Base-by-base conservation (phyloP, 2,797 vertebrate genomes). In the Amazonetta brasiliensis region DNA sequence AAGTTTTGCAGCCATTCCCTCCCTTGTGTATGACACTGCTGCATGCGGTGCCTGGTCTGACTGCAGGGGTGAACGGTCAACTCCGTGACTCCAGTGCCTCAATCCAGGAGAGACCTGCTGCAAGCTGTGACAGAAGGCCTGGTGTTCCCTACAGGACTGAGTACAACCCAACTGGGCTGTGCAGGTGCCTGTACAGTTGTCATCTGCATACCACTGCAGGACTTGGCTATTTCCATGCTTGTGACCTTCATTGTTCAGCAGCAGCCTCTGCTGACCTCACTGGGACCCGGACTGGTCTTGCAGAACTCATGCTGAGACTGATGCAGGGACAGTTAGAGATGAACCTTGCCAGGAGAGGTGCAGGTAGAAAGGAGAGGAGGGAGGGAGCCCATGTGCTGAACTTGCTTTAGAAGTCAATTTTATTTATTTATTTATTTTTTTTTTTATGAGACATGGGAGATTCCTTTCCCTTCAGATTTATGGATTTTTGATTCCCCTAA, bases 401-500 rank as follows among this genome's bases (percentile, higher is more conserved):
- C 75, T 89, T 78, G 64, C 52, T 52, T 85, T 84, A 67, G 39
- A 92, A 91, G 85, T 63, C 43, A 69, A 63, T 76, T 81, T 67
- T 93, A 50, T 82, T 88, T n/a, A n/a, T n/a, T n/a, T n/a, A n/a
- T n/a, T n/a, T n/a, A n/a, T n/a, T 39, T n/a, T 43, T 39, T 43
- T 59, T n/a, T 43, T 59, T 35, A 8, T 20, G 37, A 91, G 58
- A 78, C 30, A 68, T 7, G 75, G 69, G 44, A 83, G 73, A 75
- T 72, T 85, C 43, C 33, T 87, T 79, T 74, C 21, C 44, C n/a
- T 63, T 82, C 71, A 64, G 56, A 64, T 79, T 90, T 68, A 90
- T 33, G 30, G 35, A 31, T 31, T 17, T 43, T 90, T 84, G 86
- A 84, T 90, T 48, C 55, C 1, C 5, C 71, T 91, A 59, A 67